A percentile compares a stretch with the other conserved stretches of the same genome.
phyloP scores from a whole-genome alignment of 2,888 invertebrate species.

The Drosophila pseudotalamancana region DNA sequence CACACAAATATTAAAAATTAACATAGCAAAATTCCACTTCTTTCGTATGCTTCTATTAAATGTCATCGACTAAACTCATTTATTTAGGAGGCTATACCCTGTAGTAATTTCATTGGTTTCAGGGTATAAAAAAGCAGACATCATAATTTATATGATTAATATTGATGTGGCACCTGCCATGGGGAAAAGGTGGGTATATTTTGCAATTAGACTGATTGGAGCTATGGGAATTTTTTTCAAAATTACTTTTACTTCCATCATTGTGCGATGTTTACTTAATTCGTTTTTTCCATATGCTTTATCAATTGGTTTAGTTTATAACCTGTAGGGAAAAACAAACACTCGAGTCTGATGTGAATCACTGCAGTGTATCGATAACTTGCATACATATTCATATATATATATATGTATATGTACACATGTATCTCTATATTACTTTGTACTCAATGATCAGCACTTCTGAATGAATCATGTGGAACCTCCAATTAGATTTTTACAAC shows the following conservation, averaged over 20 bases:
- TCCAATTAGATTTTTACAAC: neutral
- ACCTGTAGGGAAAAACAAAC: neutral
- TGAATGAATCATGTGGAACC: slow-evolving; percentile 2
- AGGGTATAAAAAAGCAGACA: neutral
- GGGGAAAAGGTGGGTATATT: neutral
- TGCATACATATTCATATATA: neutral
- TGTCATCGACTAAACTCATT: too few relatives aligned
- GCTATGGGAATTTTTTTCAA: slow-evolving; percentile 6
- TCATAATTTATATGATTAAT: slow-evolving; percentile 14
- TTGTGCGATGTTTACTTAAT: too few relatives aligned
- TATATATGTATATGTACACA: too few relatives aligned
- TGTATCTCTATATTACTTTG: too few relatives aligned
- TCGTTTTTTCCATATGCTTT: neutral
- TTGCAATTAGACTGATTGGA: neutral
- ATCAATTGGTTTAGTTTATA: neutral
- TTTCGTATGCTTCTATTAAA: too few relatives aligned
- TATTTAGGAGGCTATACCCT: too few relatives aligned
- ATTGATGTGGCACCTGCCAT: neutral
- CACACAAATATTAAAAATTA: too few relatives aligned
- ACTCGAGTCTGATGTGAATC: neutral
- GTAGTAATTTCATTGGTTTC: neutral
- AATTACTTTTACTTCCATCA: slow-evolving; percentile 2
- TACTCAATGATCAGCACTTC: neutral
- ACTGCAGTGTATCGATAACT: neutral
- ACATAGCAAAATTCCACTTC: too few relatives aligned